A percentile compares a stretch with the other conserved stretches of the same genome.
Evolutionary conservation across 2,113 vertebrate species (phyloP).

Genomic region (Limanda limanda): DNA sequence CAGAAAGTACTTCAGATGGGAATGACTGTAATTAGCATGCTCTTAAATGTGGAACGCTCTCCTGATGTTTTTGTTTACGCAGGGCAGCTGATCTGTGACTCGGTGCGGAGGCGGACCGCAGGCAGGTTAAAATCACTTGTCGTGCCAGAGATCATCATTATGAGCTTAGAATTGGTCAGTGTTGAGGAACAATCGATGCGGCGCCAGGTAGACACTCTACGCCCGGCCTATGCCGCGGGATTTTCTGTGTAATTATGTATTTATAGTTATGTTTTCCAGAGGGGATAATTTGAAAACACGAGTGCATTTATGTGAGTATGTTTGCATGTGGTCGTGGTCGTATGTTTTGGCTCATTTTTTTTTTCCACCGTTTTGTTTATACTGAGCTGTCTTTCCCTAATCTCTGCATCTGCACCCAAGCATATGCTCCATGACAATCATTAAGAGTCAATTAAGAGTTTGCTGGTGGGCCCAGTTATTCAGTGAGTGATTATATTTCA

Average conservation of each 20-base stretch:
- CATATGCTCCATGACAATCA: constrained; percentile 70
- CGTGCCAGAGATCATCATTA: constrained; percentile 85
- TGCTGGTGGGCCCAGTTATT: constrained; percentile 71
- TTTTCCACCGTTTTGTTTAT: not conserved
- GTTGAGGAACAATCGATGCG: constrained; percentile 80
- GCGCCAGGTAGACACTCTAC: constrained; percentile 74
- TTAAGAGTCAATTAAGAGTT: constrained; percentile 73
- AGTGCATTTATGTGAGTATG: constrained; percentile 49
- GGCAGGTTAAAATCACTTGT: constrained; percentile 87
- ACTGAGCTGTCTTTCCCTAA: constrained; percentile 40
- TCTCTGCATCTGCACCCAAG: constrained; percentile 66
- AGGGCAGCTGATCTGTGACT: constrained; percentile 81
- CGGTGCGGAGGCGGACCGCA: constrained; percentile 79
- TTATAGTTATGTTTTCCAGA: constrained; percentile 65
- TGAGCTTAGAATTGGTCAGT: constrained; percentile 86
- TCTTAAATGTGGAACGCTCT: constrained; percentile 83
- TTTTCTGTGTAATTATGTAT: constrained; percentile 63
- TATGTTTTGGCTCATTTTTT: constrained; percentile 32
- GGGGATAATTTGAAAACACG: constrained; percentile 70
- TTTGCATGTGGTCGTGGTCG: constrained; percentile 48
- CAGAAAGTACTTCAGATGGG: constrained; percentile 85
- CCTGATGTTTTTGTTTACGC: constrained; percentile 85
- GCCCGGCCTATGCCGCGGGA: constrained; percentile 50
- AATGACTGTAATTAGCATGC: constrained; percentile 85
- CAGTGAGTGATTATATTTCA: constrained; percentile 77